Base-by-base conservation (phyloP, 2,888 invertebrate genomes). In the Catocala nupta region DNA sequence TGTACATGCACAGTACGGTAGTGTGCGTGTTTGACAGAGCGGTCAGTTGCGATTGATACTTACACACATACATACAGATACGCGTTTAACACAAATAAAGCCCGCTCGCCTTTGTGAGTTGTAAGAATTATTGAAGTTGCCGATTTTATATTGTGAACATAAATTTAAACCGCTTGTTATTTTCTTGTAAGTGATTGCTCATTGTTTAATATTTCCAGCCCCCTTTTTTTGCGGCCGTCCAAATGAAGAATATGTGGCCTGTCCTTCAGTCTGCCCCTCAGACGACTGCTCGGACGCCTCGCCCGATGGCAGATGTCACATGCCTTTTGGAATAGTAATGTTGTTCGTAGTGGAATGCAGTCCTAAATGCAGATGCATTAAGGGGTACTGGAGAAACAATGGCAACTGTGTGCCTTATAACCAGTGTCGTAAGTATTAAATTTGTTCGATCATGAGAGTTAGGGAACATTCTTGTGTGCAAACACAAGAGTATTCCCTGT, bases 341-440 rank as follows among this genome's bases (percentile, higher is more conserved):
- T 5, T 51, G 5, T 5, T 55, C 4, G 63, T 55, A 3, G 47
- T 55, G 5, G 55, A 64, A 36, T 86, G 86, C 59, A 69, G 54
- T 0, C 89, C 89, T 0, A 62, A 61, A 12, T 89, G 89, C 55
- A 68, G 83, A 25, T 89, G 89, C 63, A 75, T 76, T 1, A 54
- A 76, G 10, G 73, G 72, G 0, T 85, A 81, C 59, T 84, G 86
- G 82, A 83, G 81, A 33, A 62, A 79, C 0, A 72, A 83, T 7
- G 82, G 82, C 1, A 67, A 59, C 3, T 89, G 88, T 48, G 82
- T 88, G 6, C 87, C 86, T 16, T 84, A 80, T 64, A 68, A 64
- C 9, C 51, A 82, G 48, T 88, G 88, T 43, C 76, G 84, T 84
- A 77, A 83, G 82, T 71, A 45, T 47, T 0, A 8, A 7, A 9